Percentiles rank a stretch among this genome's conserved stretches.
Evolutionary conservation across 2,797 vertebrate genomes (phyloP).

Genomic region (Tragelaphus oryx): DNA sequence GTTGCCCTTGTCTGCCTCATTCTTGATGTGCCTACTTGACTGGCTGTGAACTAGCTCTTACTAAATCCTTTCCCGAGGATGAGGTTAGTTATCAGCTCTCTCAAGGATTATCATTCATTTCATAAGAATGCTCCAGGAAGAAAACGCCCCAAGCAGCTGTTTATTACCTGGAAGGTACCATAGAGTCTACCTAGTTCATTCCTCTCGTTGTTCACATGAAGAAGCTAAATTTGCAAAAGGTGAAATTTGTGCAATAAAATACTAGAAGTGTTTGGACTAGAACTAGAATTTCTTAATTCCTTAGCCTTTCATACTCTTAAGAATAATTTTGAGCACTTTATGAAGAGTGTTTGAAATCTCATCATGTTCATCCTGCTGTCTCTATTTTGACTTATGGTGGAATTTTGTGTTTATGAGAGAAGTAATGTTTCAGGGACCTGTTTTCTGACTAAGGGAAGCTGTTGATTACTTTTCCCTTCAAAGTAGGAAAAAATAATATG

Average conservation of each 20-base stretch:
- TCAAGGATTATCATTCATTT: background rate
- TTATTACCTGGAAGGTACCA: background rate
- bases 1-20: background rate
- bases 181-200: background rate
- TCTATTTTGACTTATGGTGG: background rate
- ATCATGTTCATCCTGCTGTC: background rate
- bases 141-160: background rate
- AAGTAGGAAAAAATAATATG: background rate
- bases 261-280: background rate
- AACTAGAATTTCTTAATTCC: background rate
- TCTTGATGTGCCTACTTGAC: background rate
- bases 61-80: background rate
- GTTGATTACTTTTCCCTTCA: slow-evolving; percentile 5
- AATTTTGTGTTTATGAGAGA: background rate
- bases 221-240: background rate
- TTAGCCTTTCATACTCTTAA: background rate
- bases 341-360: background rate
- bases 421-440: background rate
- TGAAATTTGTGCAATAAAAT: background rate
- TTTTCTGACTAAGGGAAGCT: background rate
- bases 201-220: background rate
- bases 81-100: background rate
- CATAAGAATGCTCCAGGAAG: background rate
- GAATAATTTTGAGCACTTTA: background rate
- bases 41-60: background rate